A percentile compares a stretch with the other conserved stretches of the same genome.
phyloP scores from a whole-genome alignment of 2,113 vertebrate genomes.

The Mesocricetus auratus region DNA sequence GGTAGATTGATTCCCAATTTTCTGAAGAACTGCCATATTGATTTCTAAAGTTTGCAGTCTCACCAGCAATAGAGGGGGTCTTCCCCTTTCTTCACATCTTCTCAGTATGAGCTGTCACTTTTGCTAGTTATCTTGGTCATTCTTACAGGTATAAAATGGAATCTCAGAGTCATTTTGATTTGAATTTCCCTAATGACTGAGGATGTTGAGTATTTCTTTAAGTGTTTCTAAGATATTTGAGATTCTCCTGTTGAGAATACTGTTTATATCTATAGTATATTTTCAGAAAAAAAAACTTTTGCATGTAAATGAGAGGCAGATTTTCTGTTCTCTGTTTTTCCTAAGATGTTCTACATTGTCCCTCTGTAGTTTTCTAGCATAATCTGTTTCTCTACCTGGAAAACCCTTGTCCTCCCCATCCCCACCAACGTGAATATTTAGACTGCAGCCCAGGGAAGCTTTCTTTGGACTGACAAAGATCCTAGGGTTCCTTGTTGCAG shows the following conservation, averaged over 20 bases:
- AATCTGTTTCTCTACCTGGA: background rate
- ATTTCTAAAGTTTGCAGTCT: background rate
- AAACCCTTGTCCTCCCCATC: background rate
- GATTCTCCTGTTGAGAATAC: background rate
- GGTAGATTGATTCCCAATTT: background rate
- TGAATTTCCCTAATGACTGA: background rate
- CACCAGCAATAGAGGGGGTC: background rate
- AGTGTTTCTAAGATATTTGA: background rate
- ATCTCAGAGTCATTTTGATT: background rate
- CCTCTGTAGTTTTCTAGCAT: background rate
- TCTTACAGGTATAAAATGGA: background rate
- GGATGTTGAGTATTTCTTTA: background rate
- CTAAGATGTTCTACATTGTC: background rate
- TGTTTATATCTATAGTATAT: background rate
- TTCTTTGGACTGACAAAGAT: background rate
- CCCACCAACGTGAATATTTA: background rate
- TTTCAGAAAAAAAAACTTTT: background rate
- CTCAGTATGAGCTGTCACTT: background rate
- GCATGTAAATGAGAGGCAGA: background rate
- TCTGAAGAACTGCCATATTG: background rate
- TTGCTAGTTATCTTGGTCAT: background rate
- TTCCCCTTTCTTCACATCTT: background rate
- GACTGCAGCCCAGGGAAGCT: background rate
- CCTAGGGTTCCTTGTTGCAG: background rate
- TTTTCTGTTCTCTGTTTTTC: background rate